These are phyloP conservation scores for Chunga burmeisteri DNA, from an alignment of 2,113 vertebrate genomes.

Conservation along the genomic window DNA sequence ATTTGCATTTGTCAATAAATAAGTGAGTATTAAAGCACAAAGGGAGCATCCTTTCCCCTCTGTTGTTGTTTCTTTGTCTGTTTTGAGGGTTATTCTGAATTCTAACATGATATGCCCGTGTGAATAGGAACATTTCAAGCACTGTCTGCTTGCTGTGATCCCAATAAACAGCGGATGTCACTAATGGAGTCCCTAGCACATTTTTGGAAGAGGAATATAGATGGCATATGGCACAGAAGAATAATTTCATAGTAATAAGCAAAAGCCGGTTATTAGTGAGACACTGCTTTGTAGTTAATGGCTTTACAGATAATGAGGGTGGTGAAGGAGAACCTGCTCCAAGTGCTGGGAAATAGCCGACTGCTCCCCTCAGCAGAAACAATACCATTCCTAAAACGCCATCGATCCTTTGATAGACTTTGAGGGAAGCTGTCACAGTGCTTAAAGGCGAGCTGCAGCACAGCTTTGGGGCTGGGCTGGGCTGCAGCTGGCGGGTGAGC, in stretches of 20 bases:
- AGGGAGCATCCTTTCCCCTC: background rate
- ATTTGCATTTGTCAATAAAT: constrained; percentile 36
- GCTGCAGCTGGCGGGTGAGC: background rate
- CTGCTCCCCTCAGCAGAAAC: background rate
- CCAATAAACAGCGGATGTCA: constrained; percentile 32
- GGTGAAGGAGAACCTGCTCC: background rate
- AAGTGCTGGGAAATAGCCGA: background rate
- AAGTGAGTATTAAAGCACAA: background rate
- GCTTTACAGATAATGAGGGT: background rate
- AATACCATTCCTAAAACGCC: background rate
- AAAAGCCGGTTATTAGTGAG: constrained; percentile 16
- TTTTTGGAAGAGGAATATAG: constrained; percentile 53
- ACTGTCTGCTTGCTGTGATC: constrained; percentile 19
- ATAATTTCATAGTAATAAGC: constrained; percentile 45
- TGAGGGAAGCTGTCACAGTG: background rate
- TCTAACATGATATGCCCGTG: background rate
- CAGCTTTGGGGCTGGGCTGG: background rate
- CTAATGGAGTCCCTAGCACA: background rate
- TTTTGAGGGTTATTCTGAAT: constrained; percentile 48
- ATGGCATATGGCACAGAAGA: constrained; percentile 34
- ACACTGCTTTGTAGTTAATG: background rate
- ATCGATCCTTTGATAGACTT: background rate
- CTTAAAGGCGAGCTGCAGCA: background rate
- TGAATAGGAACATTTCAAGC: constrained; percentile 34
- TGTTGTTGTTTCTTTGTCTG: background rate